These are phyloP conservation scores for Sympetrum striolatum DNA, from an alignment of 2,888 invertebrate species.

Conservation along the genomic window DNA sequence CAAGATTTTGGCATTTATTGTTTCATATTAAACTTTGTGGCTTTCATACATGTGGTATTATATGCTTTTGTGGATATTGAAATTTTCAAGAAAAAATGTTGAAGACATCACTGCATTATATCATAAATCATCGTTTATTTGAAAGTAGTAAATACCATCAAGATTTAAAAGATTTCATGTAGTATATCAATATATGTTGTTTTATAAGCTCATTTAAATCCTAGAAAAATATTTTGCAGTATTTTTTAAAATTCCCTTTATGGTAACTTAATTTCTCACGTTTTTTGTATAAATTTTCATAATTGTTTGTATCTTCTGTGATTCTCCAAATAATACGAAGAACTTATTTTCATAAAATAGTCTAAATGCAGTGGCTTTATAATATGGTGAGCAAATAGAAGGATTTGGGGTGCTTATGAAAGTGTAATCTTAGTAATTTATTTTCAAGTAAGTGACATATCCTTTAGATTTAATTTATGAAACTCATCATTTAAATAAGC, in stretches of 20 bases:
- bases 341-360: not conserved
- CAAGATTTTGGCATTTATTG: not conserved
- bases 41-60: not conserved
- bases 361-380: not conserved
- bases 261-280: not conserved
- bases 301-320: not conserved
- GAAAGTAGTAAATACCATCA: not conserved
- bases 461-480: too few relatives aligned
- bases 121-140: not conserved
- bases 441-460: too few relatives aligned
- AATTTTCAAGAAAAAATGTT: not conserved
- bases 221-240: too few relatives aligned
- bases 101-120: not conserved
- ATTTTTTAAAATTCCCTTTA: not conserved
- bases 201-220: too few relatives aligned
- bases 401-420: too few relatives aligned
- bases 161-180: not conserved
- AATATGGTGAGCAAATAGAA: not conserved
- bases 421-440: too few relatives aligned
- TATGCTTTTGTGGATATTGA: not conserved
- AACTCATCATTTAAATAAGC: too few relatives aligned
- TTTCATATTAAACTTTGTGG: not conserved
- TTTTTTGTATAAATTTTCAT: not conserved
- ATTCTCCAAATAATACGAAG: not conserved
- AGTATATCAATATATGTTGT: too few relatives aligned